Evolutionary conservation across 2,888 invertebrate genomes (phyloP), one percentile per base, ranked within the genome.

Genomic region (Tortricodes alternella): DNA sequence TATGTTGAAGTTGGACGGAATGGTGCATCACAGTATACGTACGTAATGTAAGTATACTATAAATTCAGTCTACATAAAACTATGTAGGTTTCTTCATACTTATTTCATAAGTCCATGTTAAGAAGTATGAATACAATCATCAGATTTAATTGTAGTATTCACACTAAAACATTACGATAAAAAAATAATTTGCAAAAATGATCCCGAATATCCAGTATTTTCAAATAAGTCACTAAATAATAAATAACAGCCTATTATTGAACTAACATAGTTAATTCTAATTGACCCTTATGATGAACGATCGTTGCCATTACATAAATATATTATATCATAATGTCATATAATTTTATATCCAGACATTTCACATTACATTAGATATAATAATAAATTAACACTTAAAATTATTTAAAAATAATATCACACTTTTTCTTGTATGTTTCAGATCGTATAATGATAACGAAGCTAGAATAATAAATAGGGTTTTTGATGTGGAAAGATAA

Each of bases 321-420:
- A 27, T 51, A 37, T n/a, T 9, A 27, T 19, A 27, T 13, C 8
- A 29, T 29, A 11, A 9, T 15, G 9, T 34, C 46, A 34, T n/a
- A 15, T 34, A n/a, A 15, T 2, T 15, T 3, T 13, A 3, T 11
- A 8, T 15, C 9, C 11, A 46, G 34, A 21, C 21, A 18, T 46
- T 34, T 27, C 0, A 24, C 32, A 46, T n/a, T 16, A 29, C 27
- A 24, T 19, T 24, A 35, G 43, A 35, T 27, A 46, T 44, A 21
- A 63, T 53, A 85, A 86, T 86, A 86, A 85, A 80, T 85, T 87
- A 89, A 80, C 80, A 76, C 83, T 83, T 84, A 85, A 0, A 62
- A 38, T 38, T 75, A 78, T 62, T 67, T 83, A 76, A 59, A 41
- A 41, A 66, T 89, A 90, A 83, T 90, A 90, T 89, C 89, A 89